Evolutionary conservation across 2,113 vertebrate species (phyloP).

Genomic region (Ciconia stormi): DNA sequence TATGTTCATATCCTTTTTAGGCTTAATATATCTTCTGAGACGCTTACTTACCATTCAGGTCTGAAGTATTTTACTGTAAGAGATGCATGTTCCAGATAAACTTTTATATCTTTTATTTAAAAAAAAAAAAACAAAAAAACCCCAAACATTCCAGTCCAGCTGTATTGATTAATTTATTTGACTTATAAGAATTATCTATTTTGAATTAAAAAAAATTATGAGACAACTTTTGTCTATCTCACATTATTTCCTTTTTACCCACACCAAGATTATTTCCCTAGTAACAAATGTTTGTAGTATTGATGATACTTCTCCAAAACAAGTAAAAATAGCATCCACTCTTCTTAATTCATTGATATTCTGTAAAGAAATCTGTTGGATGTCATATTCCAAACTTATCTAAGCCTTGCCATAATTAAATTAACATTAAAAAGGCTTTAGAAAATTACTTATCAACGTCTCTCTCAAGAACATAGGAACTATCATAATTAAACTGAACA

Average conservation of each 20-base stretch:
- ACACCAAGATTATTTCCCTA: background rate
- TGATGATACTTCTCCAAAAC: background rate
- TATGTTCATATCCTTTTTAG: background rate
- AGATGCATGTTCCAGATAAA: background rate
- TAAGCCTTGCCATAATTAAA: background rate
- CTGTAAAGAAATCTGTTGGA: background rate
- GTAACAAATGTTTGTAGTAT: background rate
- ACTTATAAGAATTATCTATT: background rate
- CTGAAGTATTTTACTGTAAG: background rate
- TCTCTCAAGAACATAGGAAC: background rate
- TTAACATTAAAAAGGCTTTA: background rate
- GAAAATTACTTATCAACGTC: background rate
- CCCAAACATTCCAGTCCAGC: background rate
- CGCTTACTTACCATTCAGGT: background rate
- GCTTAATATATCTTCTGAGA: background rate
- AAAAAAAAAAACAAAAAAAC: background rate
- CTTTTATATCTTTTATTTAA: background rate
- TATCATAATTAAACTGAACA: background rate
- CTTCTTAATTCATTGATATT: background rate
- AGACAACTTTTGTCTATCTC: background rate
- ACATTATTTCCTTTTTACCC: background rate
- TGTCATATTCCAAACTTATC: background rate
- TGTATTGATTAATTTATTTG: background rate
- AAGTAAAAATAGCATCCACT: background rate
- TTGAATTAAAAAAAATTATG: background rate